A percentile compares a stretch with the other conserved stretches of the same genome.
phyloP scores from a whole-genome alignment of 2,113 vertebrate genomes.

The Ammospiza caudacuta region DNA sequence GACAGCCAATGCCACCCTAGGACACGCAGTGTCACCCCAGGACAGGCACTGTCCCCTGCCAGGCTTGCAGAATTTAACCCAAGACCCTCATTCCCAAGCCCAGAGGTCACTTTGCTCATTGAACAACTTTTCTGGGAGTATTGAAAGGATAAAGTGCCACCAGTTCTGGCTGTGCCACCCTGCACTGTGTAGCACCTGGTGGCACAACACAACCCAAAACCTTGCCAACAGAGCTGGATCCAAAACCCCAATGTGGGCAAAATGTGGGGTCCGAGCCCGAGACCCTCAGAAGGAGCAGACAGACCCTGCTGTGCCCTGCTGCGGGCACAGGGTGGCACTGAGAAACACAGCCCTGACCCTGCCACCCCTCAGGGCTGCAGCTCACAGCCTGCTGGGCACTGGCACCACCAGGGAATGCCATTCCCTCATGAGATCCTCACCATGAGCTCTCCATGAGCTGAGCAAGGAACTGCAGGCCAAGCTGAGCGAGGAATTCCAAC shows the following conservation, averaged over 20 bases:
- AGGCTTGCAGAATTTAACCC: not conserved
- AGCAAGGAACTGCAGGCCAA: not conserved
- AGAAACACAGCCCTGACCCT: not conserved
- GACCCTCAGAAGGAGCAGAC: not conserved
- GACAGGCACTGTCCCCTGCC: not conserved
- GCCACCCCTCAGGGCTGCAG: not conserved
- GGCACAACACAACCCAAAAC: not conserved
- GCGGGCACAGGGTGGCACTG: not conserved
- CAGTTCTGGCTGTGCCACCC: not conserved
- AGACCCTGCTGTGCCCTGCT: not conserved
- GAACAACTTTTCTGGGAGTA: not conserved
- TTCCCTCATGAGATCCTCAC: rapidly evolving
- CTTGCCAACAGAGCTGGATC: not conserved
- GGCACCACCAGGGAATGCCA: rapidly evolving
- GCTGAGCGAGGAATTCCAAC: not conserved
- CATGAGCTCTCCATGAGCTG: not conserved
- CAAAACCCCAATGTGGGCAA: not conserved
- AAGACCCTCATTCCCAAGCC: not conserved
- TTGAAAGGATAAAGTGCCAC: not conserved
- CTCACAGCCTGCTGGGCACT: not conserved
- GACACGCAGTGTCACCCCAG: not conserved
- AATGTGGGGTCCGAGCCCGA: rapidly evolving
- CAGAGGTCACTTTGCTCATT: not conserved
- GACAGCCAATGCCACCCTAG: not conserved
- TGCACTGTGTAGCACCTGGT: rapidly evolving